phyloP scores from a whole-genome alignment of 2,113 vertebrate genomes.

The Grammomys dolichurus region DNA sequence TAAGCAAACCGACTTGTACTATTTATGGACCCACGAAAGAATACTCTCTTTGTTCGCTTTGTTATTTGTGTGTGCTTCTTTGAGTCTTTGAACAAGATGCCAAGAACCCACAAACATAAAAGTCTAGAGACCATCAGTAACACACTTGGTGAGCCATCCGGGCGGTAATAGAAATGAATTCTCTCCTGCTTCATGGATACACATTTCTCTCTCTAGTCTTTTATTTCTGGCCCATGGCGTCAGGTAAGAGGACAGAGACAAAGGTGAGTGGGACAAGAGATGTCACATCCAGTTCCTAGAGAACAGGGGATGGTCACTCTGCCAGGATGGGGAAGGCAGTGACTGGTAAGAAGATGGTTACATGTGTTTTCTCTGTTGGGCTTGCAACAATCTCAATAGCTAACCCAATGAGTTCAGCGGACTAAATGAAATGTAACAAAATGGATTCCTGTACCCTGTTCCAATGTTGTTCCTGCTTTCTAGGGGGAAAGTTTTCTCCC shows the following conservation, averaged over 20 bases:
- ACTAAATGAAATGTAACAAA: not conserved
- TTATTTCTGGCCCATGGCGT: not conserved
- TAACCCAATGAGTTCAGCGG: not conserved
- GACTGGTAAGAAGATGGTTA: not conserved
- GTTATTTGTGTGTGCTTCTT: not conserved
- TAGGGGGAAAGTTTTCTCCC: not conserved
- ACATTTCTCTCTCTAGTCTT: not conserved
- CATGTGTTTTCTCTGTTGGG: not conserved
- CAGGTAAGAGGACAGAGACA: not conserved
- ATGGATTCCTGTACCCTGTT: not conserved
- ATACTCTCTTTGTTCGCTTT: not conserved
- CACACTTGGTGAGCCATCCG: not conserved
- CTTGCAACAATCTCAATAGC: not conserved
- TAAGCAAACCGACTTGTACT: too few species aligned
- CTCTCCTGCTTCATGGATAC: not conserved
- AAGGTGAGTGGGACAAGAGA: not conserved
- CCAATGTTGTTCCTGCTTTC: not conserved
- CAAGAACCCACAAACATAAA: not conserved
- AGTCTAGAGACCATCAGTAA: not conserved
- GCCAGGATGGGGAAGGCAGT: not conserved
- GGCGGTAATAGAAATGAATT: not conserved
- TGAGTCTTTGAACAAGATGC: not conserved
- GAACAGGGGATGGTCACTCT: not conserved
- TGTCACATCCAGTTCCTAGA: not conserved
- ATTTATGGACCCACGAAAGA: not conserved